phyloP scores from a whole-genome alignment of 1,140 invertebrate genomes.

The Platyura marginata region DNA sequence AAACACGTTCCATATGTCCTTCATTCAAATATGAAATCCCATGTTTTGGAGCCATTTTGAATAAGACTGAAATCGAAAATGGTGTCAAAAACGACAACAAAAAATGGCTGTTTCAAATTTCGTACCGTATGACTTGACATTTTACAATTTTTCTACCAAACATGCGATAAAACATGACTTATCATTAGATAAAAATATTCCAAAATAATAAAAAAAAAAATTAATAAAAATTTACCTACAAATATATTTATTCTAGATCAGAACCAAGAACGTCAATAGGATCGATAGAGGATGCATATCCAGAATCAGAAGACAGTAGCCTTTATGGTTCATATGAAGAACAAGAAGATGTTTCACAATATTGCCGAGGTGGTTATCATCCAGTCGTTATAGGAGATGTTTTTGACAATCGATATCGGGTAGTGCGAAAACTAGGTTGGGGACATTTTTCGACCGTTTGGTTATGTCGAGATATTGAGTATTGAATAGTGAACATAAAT shows the following conservation, averaged over 20 bases:
- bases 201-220: no score
- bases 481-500: conserved; percentile 5
- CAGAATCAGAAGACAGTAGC: conserved; percentile 22
- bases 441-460: conserved; percentile 97
- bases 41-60: no score
- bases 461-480: conserved; percentile 82
- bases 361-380: conserved; percentile 92
- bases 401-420: conserved; percentile 84
- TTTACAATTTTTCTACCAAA: no score
- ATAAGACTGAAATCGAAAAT: no score
- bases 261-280: conserved; percentile 17
- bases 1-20: no score
- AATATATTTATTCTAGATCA: conserved; percentile 11
- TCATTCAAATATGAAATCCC: no score
- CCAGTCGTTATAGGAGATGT: conserved; percentile 84
- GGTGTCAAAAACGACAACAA: no score
- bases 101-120: no score
- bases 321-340: conserved; percentile 54
- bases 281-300: conserved; percentile 12
- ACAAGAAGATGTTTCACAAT: conserved; percentile 88
- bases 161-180: no score
- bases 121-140: no score
- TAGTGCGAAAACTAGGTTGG: conserved; percentile 93
- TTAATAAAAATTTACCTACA: no score
- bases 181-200: no score